Conservation (phyloP, 2,797 vertebrate species). For the Spinibarbus caldwelli region DNA sequence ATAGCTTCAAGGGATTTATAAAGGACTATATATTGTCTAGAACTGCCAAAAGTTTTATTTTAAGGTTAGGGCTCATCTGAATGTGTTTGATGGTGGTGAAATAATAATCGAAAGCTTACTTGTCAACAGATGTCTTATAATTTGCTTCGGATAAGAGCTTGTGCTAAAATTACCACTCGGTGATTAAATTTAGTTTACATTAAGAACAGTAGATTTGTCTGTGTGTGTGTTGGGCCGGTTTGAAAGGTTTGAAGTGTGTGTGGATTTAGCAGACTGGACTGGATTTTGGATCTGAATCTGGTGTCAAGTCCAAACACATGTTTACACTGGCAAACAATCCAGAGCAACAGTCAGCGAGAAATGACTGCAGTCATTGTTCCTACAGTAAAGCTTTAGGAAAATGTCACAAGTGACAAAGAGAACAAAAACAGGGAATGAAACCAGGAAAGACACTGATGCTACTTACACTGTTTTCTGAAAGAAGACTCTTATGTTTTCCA, state of each 20-base stretch:
- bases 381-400: conserved; percentile 4
- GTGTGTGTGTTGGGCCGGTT: conserved; percentile 22
- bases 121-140: neutral
- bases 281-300: conserved; percentile 18
- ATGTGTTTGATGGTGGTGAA: neutral
- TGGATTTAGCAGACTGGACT: conserved; percentile 33
- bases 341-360: conserved; percentile 13
- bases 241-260: conserved; percentile 17
- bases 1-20: neutral
- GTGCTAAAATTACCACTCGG: neutral
- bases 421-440: conserved; percentile 13
- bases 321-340: conserved; percentile 41
- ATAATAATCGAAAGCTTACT: neutral
- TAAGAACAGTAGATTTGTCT: conserved; percentile 25
- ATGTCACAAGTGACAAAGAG: neutral
- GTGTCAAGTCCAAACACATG: conserved; percentile 41
- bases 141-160: neutral
- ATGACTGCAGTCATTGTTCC: conserved; percentile 32
- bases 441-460: conserved; percentile 6
- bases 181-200: conserved; percentile 18
- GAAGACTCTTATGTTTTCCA: neutral
- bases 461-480: neutral
- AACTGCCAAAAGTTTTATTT: neutral
- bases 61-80: neutral
- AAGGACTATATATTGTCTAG: neutral